A percentile compares a stretch with the other conserved stretches of the same genome.
Evolutionary conservation across 2,113 vertebrate species (phyloP).

Genomic region (Oriolus oriolus): DNA sequence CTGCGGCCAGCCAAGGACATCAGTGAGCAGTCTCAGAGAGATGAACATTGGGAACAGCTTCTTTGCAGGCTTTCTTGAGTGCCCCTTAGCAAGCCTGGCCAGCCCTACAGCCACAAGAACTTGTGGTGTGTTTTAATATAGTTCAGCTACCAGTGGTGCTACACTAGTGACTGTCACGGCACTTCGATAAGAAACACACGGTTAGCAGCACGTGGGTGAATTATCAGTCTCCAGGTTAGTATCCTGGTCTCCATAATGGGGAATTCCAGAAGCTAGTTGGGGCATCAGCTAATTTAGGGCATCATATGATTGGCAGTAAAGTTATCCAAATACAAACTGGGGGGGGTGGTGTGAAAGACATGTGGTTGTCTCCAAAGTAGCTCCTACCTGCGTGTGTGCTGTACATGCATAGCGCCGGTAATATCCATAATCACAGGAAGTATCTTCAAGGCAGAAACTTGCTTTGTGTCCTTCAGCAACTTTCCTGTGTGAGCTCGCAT

Average conservation of each 20-base stretch:
- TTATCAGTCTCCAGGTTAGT: background rate
- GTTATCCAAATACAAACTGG: background rate
- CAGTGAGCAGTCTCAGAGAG: rapidly evolving
- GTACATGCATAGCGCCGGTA: slow-evolving; percentile 92
- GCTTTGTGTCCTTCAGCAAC: slow-evolving; percentile 98
- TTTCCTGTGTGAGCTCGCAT: slow-evolving; percentile 74
- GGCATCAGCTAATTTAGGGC: background rate
- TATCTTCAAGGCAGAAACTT: slow-evolving; percentile 96
- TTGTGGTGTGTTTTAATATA: background rate
- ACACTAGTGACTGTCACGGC: background rate
- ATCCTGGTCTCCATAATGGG: background rate
- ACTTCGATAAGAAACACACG: background rate
- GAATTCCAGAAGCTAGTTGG: background rate
- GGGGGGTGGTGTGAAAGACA: background rate
- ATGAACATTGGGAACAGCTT: background rate
- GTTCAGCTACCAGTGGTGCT: background rate
- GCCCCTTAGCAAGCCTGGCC: background rate
- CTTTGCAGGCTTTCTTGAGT: background rate
- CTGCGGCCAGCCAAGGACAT: background rate
- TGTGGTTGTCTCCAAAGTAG: background rate
- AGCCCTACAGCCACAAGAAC: background rate
- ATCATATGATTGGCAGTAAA: background rate
- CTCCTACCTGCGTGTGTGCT: slow-evolving; percentile 89
- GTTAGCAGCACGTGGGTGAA: background rate
- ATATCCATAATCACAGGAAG: slow-evolving; percentile 93